These are phyloP conservation scores for Takifugu bimaculatus DNA, from an alignment of 2,113 vertebrate genomes.

Conservation along the genomic window DNA sequence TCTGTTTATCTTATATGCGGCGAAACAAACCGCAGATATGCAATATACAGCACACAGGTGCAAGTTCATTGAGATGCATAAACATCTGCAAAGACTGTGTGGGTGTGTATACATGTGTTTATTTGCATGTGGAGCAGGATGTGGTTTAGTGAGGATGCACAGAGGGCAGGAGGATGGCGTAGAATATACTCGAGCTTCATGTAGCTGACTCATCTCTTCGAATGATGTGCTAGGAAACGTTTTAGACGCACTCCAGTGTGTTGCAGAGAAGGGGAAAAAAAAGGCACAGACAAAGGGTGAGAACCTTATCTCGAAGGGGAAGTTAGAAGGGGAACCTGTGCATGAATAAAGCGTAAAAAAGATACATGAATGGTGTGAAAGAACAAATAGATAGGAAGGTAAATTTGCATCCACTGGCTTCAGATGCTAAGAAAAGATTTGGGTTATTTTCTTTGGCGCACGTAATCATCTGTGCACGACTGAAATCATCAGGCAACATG, in stretches of 20 bases:
- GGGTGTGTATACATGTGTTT: slow-evolving; percentile 9
- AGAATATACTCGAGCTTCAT: background rate
- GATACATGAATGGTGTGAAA: background rate
- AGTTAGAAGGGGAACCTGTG: too few species aligned
- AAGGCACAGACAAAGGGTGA: background rate
- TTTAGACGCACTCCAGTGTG: background rate
- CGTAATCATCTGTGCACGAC: slow-evolving; percentile 26
- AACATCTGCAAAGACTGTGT: background rate
- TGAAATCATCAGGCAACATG: background rate
- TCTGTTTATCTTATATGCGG: background rate
- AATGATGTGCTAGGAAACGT: slow-evolving; percentile 21
- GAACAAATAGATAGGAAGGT: slow-evolving; percentile 9
- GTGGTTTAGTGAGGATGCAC: slow-evolving; percentile 44
- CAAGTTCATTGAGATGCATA: slow-evolving; percentile 5
- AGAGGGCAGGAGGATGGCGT: slow-evolving; percentile 10
- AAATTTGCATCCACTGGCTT: slow-evolving; percentile 12
- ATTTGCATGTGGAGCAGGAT: slow-evolving; percentile 41
- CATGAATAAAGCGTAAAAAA: background rate
- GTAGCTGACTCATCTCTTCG: slow-evolving; percentile 51
- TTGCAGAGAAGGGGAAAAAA: background rate
- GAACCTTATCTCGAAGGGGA: background rate
- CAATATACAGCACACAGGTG: slow-evolving; percentile 4
- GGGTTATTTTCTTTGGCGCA: slow-evolving; percentile 58
- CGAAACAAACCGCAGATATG: slow-evolving; percentile 19
- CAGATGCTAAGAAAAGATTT: slow-evolving; percentile 21